Conservation (phyloP, 1,140 invertebrate genomes). For the Pissodes strobi region DNA sequence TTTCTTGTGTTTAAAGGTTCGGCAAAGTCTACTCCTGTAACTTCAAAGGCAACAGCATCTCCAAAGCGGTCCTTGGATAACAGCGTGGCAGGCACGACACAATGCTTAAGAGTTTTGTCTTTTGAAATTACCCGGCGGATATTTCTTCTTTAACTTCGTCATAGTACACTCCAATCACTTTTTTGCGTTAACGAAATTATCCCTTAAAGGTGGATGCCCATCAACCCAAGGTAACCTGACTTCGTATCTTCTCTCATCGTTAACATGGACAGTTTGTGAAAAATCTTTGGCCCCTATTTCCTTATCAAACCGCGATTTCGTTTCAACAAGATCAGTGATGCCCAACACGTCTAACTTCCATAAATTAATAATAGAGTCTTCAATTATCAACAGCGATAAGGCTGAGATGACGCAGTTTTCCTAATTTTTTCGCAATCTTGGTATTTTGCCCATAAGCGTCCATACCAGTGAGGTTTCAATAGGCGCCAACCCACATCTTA, state of each 20-base stretch:
- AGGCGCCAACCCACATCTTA: constrained; percentile 46
- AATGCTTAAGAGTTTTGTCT: no score
- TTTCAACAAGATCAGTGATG: neutral
- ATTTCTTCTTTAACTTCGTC: neutral
- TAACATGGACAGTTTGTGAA: constrained; percentile 39
- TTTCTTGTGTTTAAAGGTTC: no score
- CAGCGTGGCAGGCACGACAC: no score
- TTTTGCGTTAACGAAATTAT: neutral
- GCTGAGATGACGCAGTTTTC: neutral
- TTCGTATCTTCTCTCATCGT: constrained; percentile 44
- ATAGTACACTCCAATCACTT: neutral
- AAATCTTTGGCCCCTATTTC: constrained; percentile 36
- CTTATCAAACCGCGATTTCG: neutral
- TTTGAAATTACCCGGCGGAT: constrained; percentile 24
- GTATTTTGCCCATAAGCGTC: constrained; percentile 46
- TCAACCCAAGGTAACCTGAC: constrained; percentile 49
- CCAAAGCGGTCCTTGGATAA: no score
- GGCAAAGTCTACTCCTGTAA: no score
- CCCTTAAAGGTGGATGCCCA: constrained; percentile 31
- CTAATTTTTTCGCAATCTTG: neutral
- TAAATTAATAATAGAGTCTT: constrained; percentile 44
- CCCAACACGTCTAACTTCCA: constrained; percentile 51
- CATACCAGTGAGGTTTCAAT: constrained; percentile 51
- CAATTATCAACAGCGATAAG: constrained; percentile 10
- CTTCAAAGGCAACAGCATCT: no score